Evolutionary conservation across 2,113 vertebrate genomes (phyloP), one percentile per base, ranked within the genome.

Genomic region (Psophia crepitans): DNA sequence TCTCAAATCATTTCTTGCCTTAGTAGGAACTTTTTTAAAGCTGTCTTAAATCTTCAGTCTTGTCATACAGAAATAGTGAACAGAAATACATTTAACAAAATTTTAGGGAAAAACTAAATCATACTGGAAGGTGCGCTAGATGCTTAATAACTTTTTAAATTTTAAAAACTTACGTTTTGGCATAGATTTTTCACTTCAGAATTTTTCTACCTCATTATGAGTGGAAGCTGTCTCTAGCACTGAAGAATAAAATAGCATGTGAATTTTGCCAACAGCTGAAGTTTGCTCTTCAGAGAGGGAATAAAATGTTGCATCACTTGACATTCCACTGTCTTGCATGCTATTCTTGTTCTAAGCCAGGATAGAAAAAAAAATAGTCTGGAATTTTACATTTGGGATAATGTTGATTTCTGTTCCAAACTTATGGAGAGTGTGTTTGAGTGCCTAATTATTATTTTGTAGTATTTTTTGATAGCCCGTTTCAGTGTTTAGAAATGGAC

Each of bases 251-350:
- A 91, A 78, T 56, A 95, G 88, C 91, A 95, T 89, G 89, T 85
- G 69, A 84, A 87, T 90, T 97, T 93, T 96, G 71, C 95, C 90
- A 93, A 28, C 89, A 88, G 81, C 88, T 92, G 70, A 74, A 83
- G 44, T 69, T 93, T 80, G 27, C 21, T 60, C 84, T 90, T 94
- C 83, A 70, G 87, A 92, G 81, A 75, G 49, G 76, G 48, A 78
- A 84, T 87, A 84, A 87, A 76, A 84, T 76, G 43, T 95, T 78
- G 93, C 91, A 90, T 68, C 93, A 94, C 48, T 77, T 95, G 95
- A 73, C 83, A 74, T 84, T 85, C 65, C 78, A 94, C 94, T 90
- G 90, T 98, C 95, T 84, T 79, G 97, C 98, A 98, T 98, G 98
- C 97, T 87, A 9, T 79, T 92, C 71, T 90, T 95, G 75, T 93